These are phyloP conservation scores for Bungarus multicinctus DNA, from an alignment of 2,113 vertebrate species.

Conservation along the genomic window DNA sequence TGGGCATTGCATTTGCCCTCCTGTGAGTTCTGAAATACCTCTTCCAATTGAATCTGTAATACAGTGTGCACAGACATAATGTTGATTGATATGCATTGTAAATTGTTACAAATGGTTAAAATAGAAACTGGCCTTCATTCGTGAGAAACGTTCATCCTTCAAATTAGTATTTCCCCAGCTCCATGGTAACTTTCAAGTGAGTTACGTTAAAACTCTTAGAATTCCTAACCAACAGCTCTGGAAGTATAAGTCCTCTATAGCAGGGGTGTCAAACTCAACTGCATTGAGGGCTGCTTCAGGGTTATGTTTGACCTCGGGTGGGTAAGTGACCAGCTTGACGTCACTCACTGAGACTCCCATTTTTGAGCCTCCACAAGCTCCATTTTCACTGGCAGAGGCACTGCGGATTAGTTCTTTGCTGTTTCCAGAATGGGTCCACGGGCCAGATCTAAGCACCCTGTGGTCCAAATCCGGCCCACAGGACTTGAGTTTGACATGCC, in stretches of 20 bases:
- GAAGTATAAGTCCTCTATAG: neutral
- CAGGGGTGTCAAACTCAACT: too few relatives aligned
- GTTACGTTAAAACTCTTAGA: neutral
- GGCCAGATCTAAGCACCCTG: too few relatives aligned
- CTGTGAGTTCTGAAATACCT: neutral
- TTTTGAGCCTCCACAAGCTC: too few relatives aligned
- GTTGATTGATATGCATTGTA: neutral
- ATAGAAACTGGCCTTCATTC: neutral
- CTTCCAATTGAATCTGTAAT: neutral
- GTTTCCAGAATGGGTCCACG: too few relatives aligned
- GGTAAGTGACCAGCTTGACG: too few relatives aligned
- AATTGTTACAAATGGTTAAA: neutral
- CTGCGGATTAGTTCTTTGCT: too few relatives aligned
- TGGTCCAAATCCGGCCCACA: too few relatives aligned
- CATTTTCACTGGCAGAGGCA: too few relatives aligned
- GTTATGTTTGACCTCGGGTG: too few relatives aligned
- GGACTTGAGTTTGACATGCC: too few relatives aligned
- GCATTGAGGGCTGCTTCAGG: too few relatives aligned
- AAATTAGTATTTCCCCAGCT: neutral
- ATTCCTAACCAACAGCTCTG: neutral
- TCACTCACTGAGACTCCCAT: too few relatives aligned
- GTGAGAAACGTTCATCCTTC: neutral
- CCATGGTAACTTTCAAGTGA: neutral
- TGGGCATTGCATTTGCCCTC: neutral
- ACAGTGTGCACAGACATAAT: neutral